Evolutionary conservation across 2,888 invertebrate species (phyloP), one percentile per base, ranked within the genome.

Genomic region (Eilema sororculum): DNA sequence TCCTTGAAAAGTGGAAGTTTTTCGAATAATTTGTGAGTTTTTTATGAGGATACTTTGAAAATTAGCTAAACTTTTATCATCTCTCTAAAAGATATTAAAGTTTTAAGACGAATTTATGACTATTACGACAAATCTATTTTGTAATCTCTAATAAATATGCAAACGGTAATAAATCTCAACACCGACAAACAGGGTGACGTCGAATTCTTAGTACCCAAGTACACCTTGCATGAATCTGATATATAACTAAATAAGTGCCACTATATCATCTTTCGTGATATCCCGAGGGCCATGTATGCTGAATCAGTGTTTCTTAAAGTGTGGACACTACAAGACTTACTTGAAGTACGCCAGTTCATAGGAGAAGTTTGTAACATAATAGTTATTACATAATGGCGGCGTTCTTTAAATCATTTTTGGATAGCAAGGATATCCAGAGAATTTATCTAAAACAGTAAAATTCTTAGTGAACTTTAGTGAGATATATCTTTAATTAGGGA

Each of bases 241-340:
- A 41, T 61, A 30, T 46, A 69, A 65, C 60, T 69, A 41, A 62
- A 67, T 58, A 58, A 46, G 28, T 46, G 33, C 25, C 56, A 63
- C 57, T 73, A 73, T 33, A 77, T 76, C 69, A 60, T 69, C 61
- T 76, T n/a, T 52, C 69, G 66, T 74, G 75, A 73, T 78, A 71
- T 71, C 81, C 74, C 33, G 37, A 57, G 78, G 80, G 74, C 75
- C 65, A 24, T 46, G 73, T 71, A 78, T 70, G 72, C 37, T 37
- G 72, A 67, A 80, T 77, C 78, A 77, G 71, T 77, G 73, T 52
- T 52, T 52, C 52, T n/a, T n/a, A 52, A 52, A 52, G n/a, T n/a
- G n/a, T n/a, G 52, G 8, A 52, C 52, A 52, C 52, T 20, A 20
- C 3, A 41, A 16, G 12, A 37, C 41, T 41, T 41, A 16, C 16